Base-by-base conservation (phyloP, 2,113 vertebrate genomes). In the Tragelaphus scriptus region DNA sequence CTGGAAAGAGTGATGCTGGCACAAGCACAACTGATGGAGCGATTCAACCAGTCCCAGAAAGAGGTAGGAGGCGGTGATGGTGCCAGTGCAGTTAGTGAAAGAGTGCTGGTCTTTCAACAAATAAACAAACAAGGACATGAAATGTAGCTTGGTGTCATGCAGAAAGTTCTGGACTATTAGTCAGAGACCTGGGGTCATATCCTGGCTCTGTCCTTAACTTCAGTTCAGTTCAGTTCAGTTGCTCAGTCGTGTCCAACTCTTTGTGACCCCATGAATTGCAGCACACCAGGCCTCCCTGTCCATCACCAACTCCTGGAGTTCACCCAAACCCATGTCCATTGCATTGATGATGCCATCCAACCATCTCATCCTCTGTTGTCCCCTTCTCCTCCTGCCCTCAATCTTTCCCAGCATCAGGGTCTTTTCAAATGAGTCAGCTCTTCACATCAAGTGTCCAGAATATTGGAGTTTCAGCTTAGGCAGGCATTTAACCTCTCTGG, bases 1-100 rank as follows among this genome's bases (percentile, higher is more conserved):
- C 98, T 99, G 98, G 99, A 98, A 97, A 98, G 98, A 97, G 92
- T 99, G 68, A 98, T 95, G 84, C 97, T 98, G 94, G 98, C 99
- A 47, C 98, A 99, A 36, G 97, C 98, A 32, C 98, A 98, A 28
- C 98, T 99, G 98, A 98, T 97, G 80, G 98, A 98, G 98, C 99
- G 97, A 6, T 98, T 99, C 88, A 96, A 96, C 94, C 98, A 98
- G 96, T 98, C 99, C 75, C 98, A 99, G 88, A 98, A 99, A 77
- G 99, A 99, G 99, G 99, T 99, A 99, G 79, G 99, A 95, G 4
- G 26, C 56, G n/a, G 9, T 56, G 0, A 6, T 1, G 9, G 36
- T 21, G 25, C 23, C 85, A 23, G 5, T 5, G 15, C 32, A 5
- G 1, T 71, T 16, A 47, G 26, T 9, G 8, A 12, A 16, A 63